Percentiles rank a stretch among this genome's conserved stretches.
Conservation (phyloP, 2,888 invertebrate genomes). For the Spicauda simplicius region DNA sequence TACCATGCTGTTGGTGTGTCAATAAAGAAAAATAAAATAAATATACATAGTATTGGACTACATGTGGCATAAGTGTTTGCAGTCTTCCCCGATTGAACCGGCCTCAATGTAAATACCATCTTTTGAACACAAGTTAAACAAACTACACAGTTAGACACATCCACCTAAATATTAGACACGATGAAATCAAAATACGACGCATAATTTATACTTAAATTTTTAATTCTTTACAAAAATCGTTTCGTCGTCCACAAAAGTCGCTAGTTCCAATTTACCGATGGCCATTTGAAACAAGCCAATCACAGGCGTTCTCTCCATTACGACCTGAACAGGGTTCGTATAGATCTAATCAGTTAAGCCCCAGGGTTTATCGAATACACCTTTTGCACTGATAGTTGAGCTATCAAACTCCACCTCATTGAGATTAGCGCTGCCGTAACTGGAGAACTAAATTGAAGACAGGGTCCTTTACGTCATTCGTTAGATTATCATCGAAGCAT, state of each 20-base stretch:
- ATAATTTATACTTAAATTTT: no score
- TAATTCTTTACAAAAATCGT: constrained; percentile 36
- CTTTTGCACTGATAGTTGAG: constrained; percentile 65
- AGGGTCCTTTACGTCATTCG: constrained; percentile 19
- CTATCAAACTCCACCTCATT: constrained; percentile 49
- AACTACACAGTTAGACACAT: no score
- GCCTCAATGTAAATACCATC: no score
- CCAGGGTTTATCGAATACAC: constrained; percentile 68
- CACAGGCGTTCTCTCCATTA: constrained; percentile 66
- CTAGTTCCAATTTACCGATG: constrained; percentile 77
- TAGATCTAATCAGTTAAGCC: constrained; percentile 70
- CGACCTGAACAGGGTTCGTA: constrained; percentile 57
- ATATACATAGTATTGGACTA: no score
- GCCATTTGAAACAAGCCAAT: constrained; percentile 75
- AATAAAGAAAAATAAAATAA: no score
- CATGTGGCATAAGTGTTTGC: no score
- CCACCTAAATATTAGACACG: no score
- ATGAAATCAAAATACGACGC: no score
- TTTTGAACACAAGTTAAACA: no score
- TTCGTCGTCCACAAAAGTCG: constrained; percentile 60
- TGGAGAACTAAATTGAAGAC: constrained; percentile 25
- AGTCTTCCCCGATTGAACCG: no score
- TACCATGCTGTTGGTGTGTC: no score
- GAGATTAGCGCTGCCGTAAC: constrained; percentile 29
- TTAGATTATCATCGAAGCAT: constrained; percentile 25